Conservation (phyloP, 2,797 vertebrate species). For the Vultur gryphus region DNA sequence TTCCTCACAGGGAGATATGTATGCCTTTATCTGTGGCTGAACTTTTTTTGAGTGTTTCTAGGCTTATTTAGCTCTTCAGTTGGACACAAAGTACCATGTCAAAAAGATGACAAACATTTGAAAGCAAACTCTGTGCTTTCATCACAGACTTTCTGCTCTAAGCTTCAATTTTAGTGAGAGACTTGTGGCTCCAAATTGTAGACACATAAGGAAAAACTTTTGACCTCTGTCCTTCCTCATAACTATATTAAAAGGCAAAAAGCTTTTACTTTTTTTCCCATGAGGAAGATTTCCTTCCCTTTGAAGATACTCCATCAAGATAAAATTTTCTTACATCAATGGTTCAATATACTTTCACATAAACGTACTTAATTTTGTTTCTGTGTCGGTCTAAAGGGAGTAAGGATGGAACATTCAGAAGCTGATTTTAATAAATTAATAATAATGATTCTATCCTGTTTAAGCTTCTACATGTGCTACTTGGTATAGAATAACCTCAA, state of each 20-base stretch:
- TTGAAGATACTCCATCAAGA: conserved; percentile 25
- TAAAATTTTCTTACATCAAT: conserved; percentile 10
- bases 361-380: neutral
- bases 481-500: conserved; percentile 3
- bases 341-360: neutral
- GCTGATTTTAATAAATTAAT: conserved; percentile 52
- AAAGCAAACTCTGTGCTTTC: conserved; percentile 51
- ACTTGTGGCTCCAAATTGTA: conserved; percentile 5
- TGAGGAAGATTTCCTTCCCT: conserved; percentile 8
- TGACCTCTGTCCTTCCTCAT: conserved; percentile 24
- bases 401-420: neutral
- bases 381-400: neutral
- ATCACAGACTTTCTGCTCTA: conserved; percentile 11
- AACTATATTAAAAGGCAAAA: conserved; percentile 49
- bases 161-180: conserved; percentile 12
- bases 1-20: neutral
- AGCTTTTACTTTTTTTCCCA: conserved; percentile 23
- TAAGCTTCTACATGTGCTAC: conserved; percentile 14
- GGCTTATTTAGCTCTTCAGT: conserved; percentile 36
- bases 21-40: neutral
- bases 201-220: conserved; percentile 12
- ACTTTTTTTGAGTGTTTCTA: neutral
- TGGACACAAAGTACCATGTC: conserved; percentile 28
- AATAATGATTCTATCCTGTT: neutral
- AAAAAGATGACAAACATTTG: conserved; percentile 54